Evolutionary conservation across 2,113 vertebrate species (phyloP), one percentile per base, ranked within the genome.

Genomic region (Xenopus laevis): DNA sequence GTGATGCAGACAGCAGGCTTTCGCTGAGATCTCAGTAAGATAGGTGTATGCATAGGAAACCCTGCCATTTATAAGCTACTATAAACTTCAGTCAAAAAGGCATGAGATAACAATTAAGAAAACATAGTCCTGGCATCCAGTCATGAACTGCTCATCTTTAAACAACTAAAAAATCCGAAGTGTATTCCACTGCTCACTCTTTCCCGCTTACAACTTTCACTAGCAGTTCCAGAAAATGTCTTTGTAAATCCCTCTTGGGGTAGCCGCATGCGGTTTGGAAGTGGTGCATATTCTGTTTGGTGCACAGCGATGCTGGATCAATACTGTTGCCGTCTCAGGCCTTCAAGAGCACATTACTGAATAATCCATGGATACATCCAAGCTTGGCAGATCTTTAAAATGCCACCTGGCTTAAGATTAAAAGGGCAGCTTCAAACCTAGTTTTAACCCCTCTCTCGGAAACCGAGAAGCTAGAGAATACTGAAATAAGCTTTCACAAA

Each of bases 301-400:
- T 87, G 83, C 74, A 73, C 75, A 80, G 78, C 61, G 79, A 72
- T 65, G 81, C 72, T 78, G 74, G 79, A 90, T 88, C 87, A 89
- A 86, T 88, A 86, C 55, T 72, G 78, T 85, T 85, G 84, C 71
- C 84, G 85, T 85, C 81, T 87, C 82, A 84, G 74, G 82, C 85
- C 81, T 87, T 89, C 82, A 89, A 85, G 85, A 82, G 77, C 83
- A 79, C 81, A 83, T 86, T 86, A 88, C 79, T 84, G 79, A 87
- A 86, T 83, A 84, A 88, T 82, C 86, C 79, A 85, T 77, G 74
- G 80, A 81, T 79, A 84, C 78, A 85, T 75, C 57, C 73, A 69
- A 58, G 73, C 65, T 75, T 69, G 65, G 73, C 73, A 69, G 50
- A 58, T 53, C 33, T 62, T 45, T 68, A 47, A 75, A 33, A 68